Percentiles rank a stretch among this genome's conserved stretches.
Evolutionary conservation across 2,113 vertebrate genomes (phyloP).

Genomic region (Lepus europaeus): DNA sequence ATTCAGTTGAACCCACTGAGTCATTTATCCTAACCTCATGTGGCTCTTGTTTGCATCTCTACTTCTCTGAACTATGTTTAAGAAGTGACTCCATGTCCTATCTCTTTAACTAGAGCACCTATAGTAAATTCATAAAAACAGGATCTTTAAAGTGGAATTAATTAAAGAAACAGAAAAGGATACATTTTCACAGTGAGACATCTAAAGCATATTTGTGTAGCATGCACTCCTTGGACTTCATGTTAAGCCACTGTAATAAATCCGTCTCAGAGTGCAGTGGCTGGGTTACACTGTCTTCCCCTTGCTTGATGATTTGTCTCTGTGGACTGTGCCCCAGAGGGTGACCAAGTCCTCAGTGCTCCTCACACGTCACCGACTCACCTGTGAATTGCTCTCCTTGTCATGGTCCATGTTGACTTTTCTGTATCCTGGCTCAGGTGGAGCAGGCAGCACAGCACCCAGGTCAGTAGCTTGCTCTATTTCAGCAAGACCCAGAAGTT

Average conservation of each 20-base stretch:
- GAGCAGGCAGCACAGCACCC: background rate
- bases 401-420: background rate
- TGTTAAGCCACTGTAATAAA: background rate
- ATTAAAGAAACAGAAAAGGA: background rate
- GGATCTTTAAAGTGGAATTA: background rate
- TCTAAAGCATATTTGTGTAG: background rate
- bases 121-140: background rate
- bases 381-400: background rate
- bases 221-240: background rate
- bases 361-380: background rate
- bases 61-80: background rate
- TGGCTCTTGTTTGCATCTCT: background rate
- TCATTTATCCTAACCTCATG: background rate
- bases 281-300: background rate
- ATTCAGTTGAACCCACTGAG: background rate
- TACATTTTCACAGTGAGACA: background rate
- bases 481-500: background rate
- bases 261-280: background rate
- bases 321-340: background rate
- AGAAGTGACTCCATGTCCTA: background rate
- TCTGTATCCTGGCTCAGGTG: background rate
- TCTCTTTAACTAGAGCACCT: background rate
- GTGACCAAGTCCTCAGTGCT: background rate
- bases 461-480: background rate
- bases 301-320: fast-evolving